Base-by-base conservation (phyloP, 30 jellyfish, hydroid and myxozoan genomes). In the Phacellophora camtschatica region DNA sequence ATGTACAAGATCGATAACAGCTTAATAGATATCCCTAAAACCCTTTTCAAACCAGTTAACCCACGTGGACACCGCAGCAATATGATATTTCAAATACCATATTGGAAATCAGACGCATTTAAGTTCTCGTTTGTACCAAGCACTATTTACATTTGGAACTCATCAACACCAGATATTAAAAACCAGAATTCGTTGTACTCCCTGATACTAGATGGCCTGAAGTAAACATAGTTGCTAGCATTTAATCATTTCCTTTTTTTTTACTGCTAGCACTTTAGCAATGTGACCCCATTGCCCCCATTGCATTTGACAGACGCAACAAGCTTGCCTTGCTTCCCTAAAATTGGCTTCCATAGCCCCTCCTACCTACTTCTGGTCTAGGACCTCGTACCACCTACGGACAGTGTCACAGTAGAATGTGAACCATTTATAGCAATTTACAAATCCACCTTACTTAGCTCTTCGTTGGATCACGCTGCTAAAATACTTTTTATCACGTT, bases 151-250 rank as follows among this genome's bases (percentile, higher is more conserved):
- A 53, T 53, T 53, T n/a, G 67, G 67, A 53, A 53, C 67, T 53
- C 67, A 18, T 53, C 18, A 53, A 53, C 67, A 53, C 10, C 11
- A 7, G 18, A 53, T 53, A 53, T 53, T 23, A 53, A 24, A 53
- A 53, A 53, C 25, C 22, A 53, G 67, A 53, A 23, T 41, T 67
- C 82, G 10, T 36, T 35, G 82, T 65, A 67, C 82, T 33, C 82
- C 82, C 66, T 67, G 82, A 42, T 66, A 67, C 41, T 67, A 67
- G 45, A 67, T 24, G 41, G 82, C 55, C 41, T 67, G 8, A 67
- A 67, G 43, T 67, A 35, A 33, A 37, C 32, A 31, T 12, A n/a
- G 16, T 67, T 36, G 67, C 82, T 39, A 67, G 82, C 22, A 67
- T 67, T 67, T 42, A 66, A 65, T 67, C 36, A 5, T 53, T 67